Percentiles rank a stretch among this genome's conserved stretches.
Conservation (phyloP, 1,140 invertebrate genomes). For the Trichoplusia ni region DNA sequence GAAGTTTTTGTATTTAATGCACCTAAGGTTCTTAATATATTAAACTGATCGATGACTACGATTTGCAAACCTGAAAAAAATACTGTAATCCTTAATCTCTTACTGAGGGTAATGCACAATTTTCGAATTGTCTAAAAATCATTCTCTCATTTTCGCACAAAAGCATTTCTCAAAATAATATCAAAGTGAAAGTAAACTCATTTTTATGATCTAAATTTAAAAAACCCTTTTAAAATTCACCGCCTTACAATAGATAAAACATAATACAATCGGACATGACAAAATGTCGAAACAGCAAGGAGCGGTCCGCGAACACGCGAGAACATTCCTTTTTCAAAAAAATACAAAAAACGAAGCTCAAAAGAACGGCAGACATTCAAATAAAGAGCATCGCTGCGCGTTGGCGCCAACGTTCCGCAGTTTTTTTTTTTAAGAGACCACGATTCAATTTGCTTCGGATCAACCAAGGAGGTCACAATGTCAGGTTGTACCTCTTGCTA, state of each 20-base stretch:
- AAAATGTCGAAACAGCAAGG: constrained; percentile 26
- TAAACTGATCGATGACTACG: no score
- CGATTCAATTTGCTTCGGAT: constrained; percentile 51
- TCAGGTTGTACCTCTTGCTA: constrained; percentile 11
- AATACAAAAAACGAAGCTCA: constrained; percentile 58
- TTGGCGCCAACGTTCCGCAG: constrained; percentile 70
- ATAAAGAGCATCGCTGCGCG: constrained; percentile 61
- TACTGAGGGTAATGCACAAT: no score
- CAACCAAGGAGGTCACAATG: constrained; percentile 39
- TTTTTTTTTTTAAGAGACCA: constrained; percentile 56
- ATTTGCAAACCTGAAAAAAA: no score
- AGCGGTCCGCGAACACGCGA: constrained; percentile 2
- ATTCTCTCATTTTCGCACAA: no score
- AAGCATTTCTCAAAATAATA: no score
- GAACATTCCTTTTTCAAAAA: constrained; percentile 16
- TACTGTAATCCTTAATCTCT: no score
- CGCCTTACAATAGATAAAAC: not conserved
- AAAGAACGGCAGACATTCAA: constrained; percentile 39
- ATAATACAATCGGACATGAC: constrained; percentile 15
- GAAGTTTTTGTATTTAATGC: no score
- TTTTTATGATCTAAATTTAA: no score
- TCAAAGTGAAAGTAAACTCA: no score
- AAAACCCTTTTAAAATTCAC: no score
- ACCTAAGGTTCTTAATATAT: no score
- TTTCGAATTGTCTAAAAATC: no score